phyloP scores from a whole-genome alignment of 2,113 vertebrate genomes.

The Psilopogon haemacephalus region DNA sequence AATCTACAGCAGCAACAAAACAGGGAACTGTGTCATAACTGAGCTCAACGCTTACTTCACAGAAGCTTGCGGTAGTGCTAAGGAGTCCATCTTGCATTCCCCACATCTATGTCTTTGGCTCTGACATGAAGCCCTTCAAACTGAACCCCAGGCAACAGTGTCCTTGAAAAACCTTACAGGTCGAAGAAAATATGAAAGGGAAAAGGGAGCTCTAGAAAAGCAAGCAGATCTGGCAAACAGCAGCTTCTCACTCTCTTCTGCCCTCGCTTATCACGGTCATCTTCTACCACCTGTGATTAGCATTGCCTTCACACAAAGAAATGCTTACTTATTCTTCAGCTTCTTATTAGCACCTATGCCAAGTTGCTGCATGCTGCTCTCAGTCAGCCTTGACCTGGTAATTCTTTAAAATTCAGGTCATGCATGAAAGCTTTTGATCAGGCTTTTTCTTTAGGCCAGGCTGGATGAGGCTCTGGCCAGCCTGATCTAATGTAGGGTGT shows the following conservation, averaged over 20 bases:
- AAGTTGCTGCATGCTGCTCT: background rate
- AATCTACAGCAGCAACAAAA: background rate
- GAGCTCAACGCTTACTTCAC: background rate
- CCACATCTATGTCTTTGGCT: background rate
- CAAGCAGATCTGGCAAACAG: background rate
- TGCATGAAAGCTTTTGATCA: background rate
- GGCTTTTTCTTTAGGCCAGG: too few species aligned
- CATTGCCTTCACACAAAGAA: background rate
- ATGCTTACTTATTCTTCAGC: background rate
- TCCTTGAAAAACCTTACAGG: background rate
- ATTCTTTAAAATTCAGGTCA: background rate
- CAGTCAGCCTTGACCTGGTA: background rate
- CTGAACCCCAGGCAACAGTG: background rate
- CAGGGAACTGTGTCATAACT: background rate
- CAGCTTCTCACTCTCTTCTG: background rate
- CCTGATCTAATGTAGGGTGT: too few species aligned
- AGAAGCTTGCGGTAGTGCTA: background rate
- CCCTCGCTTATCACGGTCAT: background rate
- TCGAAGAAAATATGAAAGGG: background rate
- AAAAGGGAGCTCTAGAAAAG: background rate
- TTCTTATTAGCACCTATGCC: background rate
- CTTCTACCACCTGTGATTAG: background rate
- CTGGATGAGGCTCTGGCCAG: too few species aligned
- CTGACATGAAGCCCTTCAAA: background rate
- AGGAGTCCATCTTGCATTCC: background rate